phyloP scores from a whole-genome alignment of 2,888 invertebrate genomes.

The Unio pictorum region DNA sequence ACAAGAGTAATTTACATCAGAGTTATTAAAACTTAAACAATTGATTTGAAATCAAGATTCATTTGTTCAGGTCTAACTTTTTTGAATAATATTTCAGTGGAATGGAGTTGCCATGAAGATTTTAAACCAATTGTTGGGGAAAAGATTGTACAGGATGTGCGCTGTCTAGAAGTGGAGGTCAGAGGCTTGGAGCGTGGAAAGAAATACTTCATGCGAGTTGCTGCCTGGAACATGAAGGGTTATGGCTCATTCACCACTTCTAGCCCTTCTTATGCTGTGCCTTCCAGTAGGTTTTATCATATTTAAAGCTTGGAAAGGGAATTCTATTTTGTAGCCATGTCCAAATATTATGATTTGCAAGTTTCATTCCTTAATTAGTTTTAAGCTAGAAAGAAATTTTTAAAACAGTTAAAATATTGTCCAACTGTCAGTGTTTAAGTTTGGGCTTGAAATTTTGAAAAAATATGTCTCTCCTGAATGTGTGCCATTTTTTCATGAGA shows the following conservation, averaged over 20 bases:
- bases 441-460: no score
- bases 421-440: no score
- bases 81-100: slow-evolving; percentile 77
- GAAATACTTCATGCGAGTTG: slow-evolving; percentile 90
- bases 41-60: background rate
- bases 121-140: slow-evolving; percentile 87
- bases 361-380: no score
- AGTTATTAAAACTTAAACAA: no score
- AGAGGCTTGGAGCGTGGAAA: slow-evolving; percentile 88
- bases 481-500: no score
- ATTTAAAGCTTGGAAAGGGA: background rate
- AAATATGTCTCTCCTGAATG: no score
- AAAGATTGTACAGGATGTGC: slow-evolving; percentile 79
- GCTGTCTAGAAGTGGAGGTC: slow-evolving; percentile 77
- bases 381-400: no score
- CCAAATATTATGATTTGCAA: no score
- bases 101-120: slow-evolving; percentile 92
- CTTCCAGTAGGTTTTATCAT: slow-evolving; percentile 83
- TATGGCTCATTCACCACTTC: slow-evolving; percentile 86
- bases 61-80: background rate
- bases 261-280: slow-evolving; percentile 87
- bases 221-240: slow-evolving; percentile 94
- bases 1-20: no score
- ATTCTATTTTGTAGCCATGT: no score
- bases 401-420: no score